These are phyloP conservation scores for Mobula birostris DNA, from an alignment of 2,113 vertebrate species.

Conservation along the genomic window DNA sequence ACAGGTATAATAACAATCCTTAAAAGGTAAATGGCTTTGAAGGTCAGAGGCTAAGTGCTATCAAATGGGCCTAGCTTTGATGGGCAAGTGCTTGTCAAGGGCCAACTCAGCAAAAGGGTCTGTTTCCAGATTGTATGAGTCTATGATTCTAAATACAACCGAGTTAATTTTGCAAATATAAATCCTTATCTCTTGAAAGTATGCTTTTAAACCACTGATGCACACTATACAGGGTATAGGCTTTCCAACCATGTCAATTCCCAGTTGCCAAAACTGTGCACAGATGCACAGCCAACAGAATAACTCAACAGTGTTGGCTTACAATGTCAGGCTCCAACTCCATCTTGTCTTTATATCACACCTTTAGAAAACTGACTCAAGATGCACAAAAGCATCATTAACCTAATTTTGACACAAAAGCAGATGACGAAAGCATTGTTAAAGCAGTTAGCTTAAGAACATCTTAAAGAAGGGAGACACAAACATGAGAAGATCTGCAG, in stretches of 20 bases:
- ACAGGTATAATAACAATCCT: no score
- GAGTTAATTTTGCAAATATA: neutral
- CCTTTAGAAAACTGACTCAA: no score
- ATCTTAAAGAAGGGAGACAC: no score
- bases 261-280: neutral
- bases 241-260: neutral
- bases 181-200: neutral
- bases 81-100: no score
- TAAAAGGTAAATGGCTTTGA: neutral
- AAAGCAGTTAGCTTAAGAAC: no score
- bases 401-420: neutral
- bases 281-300: neutral
- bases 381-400: no score
- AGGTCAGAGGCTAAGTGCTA: no score
- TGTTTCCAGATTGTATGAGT: no score
- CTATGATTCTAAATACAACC: neutral
- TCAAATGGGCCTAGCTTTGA: no score
- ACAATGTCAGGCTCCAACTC: neutral
- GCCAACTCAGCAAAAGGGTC: no score
- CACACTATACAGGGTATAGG: neutral
- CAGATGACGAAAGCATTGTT: neutral
- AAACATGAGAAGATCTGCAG: no score
- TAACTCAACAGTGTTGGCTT: neutral
- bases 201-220: neutral
- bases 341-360: no score